Base-by-base conservation (phyloP, 2,888 invertebrate genomes). In the Onthophagus sagittarius region DNA sequence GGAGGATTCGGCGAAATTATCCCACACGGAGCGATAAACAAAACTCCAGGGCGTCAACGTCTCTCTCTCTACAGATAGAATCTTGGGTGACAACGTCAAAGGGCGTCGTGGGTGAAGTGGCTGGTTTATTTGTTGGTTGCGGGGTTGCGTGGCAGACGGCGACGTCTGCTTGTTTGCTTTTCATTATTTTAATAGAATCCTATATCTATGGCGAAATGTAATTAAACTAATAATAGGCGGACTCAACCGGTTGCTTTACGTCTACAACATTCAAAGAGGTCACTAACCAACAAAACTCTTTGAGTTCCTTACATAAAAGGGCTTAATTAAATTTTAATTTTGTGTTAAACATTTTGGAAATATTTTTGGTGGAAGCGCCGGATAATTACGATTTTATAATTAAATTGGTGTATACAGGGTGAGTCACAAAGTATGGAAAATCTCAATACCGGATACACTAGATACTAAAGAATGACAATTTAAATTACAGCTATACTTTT, bases 371-470 rank as follows among this genome's bases (percentile, higher is more conserved):
- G 23, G 23, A 23, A 23, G 23, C 23, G 23, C 23, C 23, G 23
- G 23, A 23, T 23, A 1, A 23, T 1, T 23, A 23, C 23, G n/a
- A 2, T 23, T 23, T 23, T 23, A 73, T 73, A 75, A 76, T 67
- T 74, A 69, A 62, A 67, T 72, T 74, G 73, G 74, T 77, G 63
- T n/a, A n/a, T n/a, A n/a, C n/a, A n/a, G n/a, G n/a, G n/a, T n/a
- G n/a, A n/a, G n/a, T n/a, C n/a, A n/a, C n/a, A n/a, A n/a, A n/a
- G n/a, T n/a, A n/a, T n/a, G n/a, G n/a, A n/a, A n/a, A n/a, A n/a
- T n/a, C n/a, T n/a, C n/a, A n/a, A n/a, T 53, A n/a, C n/a, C n/a
- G n/a, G n/a, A n/a, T n/a, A n/a, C n/a, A n/a, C n/a, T n/a, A n/a
- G n/a, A n/a, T n/a, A n/a, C n/a, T n/a, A n/a, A n/a, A n/a, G n/a